A percentile compares a stretch with the other conserved stretches of the same genome.
phyloP scores from a whole-genome alignment of 1,140 invertebrate genomes.

The Drosophila tropicalis region DNA sequence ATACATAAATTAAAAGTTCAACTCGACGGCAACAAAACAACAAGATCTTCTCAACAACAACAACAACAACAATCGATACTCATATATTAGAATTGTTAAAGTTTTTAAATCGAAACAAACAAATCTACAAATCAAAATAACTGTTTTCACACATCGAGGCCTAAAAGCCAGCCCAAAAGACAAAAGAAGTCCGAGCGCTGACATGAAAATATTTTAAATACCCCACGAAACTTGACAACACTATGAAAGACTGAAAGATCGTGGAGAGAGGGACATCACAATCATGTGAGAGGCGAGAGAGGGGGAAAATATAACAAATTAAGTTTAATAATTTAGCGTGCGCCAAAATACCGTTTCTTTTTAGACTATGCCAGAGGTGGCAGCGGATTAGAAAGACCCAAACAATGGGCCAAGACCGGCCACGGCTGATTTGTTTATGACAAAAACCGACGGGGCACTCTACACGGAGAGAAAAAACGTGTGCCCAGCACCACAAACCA shows the following conservation, averaged over 20 bases:
- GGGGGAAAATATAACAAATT: conserved; percentile 70
- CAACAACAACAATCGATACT: conserved; percentile 20
- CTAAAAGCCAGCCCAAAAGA: conserved; percentile 38
- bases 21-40: conserved; percentile 10
- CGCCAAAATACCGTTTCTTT: conserved; percentile 77
- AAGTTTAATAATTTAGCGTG: conserved; percentile 76
- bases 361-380: conserved; percentile 14
- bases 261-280: not conserved
- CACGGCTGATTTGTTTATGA: conserved; percentile 68
- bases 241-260: conserved; percentile 6
- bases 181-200: conserved; percentile 33
- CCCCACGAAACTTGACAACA: conserved; percentile 51
- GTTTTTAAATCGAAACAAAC: conserved; percentile 34
- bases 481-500: not conserved
- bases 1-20: conserved; percentile 39
- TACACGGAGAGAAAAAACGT: not conserved
- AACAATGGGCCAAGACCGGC: conserved; percentile 51
- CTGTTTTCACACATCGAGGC: conserved; percentile 75
- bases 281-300: not conserved
- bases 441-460: conserved; percentile 46
- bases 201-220: conserved; percentile 51
- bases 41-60: not conserved
- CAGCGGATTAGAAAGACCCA: conserved; percentile 5
- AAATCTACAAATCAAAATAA: conserved; percentile 61
- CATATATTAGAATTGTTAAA: conserved; percentile 47